Evolutionary conservation across 1,140 invertebrate genomes (phyloP), one percentile per base, ranked within the genome.

Genomic region (Drosophila teissieri): DNA sequence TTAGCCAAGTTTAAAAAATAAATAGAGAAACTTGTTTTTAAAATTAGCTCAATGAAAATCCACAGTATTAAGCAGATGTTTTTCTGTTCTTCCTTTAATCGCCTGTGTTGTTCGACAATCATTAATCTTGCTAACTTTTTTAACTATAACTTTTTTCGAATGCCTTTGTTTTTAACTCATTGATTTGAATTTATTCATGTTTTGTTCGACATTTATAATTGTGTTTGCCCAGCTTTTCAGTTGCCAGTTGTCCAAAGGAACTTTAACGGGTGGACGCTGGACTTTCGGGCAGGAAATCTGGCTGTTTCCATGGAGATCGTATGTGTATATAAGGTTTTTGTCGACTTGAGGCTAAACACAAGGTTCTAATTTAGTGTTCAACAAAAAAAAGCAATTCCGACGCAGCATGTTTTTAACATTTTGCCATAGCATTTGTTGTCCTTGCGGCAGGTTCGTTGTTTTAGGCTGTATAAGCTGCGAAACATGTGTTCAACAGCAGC

Each of bases 341-440:
- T 39, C 37, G 31, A 10, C 31, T 10, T 31, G 31, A 2, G 1
- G 19, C 19, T 19, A 5, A 6, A 14, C 6, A 0, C 1, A 10
- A 2, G 14, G 39, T 37, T 63, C 36, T 34, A 27, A 42, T 40
- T 60, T 42, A 60, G 42, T 63, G 37, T 56, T 60, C 22, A 63
- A 27, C 53, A 22, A 6, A 63, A 63, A 60, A 63, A 63, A 42
- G 55, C 39, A 64, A 64, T 64, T 64, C 36, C 12, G 12, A 8
- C 6, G 51, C 51, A 37, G 15, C 11, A 36, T 15, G 49, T 51
- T 51, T 15, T 19, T 8, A 31, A 8, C 6, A 27, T 27, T 37
- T 22, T 8, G n/a, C 5, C 0, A 12, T n/a, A 8, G 4, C 45
- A 48, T 24, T 24, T 48, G 45, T 48, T 22, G 14, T 7, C 17